phyloP scores from a whole-genome alignment of 2,888 invertebrate species.

The Neoscelio sp. region DNA sequence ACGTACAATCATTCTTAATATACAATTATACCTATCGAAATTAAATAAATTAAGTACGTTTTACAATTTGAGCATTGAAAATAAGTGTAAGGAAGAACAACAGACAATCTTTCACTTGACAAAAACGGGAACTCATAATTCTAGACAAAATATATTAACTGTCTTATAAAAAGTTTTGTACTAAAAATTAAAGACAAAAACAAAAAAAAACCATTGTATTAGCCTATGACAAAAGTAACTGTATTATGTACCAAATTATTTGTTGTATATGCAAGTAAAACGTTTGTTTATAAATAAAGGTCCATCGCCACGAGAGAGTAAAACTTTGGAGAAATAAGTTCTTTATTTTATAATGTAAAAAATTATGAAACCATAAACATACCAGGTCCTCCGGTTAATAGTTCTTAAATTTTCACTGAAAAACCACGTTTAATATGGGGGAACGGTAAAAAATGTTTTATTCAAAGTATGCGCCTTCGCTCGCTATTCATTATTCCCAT shows the following conservation, averaged over 20 bases:
- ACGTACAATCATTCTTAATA: too few relatives aligned
- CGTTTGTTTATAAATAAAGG: neutral
- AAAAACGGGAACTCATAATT: neutral
- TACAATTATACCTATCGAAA: neutral
- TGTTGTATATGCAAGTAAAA: neutral
- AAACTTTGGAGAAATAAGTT: too few relatives aligned
- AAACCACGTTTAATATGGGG: too few relatives aligned
- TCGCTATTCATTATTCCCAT: too few relatives aligned
- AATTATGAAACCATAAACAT: too few relatives aligned
- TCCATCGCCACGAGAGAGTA: too few relatives aligned
- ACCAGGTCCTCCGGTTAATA: too few relatives aligned
- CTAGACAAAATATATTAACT: neutral
- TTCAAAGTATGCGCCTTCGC: too few relatives aligned
- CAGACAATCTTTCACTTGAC: neutral
- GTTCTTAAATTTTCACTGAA: too few relatives aligned
- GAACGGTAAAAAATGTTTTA: too few relatives aligned
- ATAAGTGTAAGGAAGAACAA: neutral
- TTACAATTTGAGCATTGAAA: neutral
- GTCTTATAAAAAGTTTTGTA: neutral
- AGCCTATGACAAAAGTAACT: neutral
- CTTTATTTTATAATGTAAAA: too few relatives aligned
- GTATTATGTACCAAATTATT: constrained; percentile 3
- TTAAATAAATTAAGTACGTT: neutral
- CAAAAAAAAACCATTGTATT: too few relatives aligned
- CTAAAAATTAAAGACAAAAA: neutral